A percentile compares a stretch with the other conserved stretches of the same genome.
Evolutionary conservation across 2,113 vertebrate genomes (phyloP).

Genomic region (Myxocyprinus asiaticus): DNA sequence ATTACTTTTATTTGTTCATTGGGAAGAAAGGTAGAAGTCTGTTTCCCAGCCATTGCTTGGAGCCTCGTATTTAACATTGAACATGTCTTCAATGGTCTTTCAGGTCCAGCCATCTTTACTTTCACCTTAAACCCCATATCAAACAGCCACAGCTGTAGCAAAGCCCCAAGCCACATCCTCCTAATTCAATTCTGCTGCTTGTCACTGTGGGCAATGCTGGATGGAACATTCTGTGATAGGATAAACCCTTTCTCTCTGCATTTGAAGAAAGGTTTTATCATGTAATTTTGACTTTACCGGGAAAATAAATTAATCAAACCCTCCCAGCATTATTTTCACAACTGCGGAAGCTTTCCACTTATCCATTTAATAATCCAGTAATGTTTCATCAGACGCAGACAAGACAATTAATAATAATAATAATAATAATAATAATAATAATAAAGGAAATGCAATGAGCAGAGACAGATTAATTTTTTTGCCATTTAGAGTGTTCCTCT

Average conservation of each 20-base stretch:
- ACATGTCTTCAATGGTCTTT: slow-evolving; percentile 69
- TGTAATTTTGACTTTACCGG: slow-evolving; percentile 60
- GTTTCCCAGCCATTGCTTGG: slow-evolving; percentile 32
- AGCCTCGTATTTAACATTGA: slow-evolving; percentile 67
- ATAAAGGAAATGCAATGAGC: too few species aligned
- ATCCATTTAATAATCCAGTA: slow-evolving; percentile 48
- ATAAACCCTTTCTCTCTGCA: slow-evolving; percentile 71
- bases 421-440: too few species aligned
- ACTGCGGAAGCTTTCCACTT: slow-evolving; percentile 21
- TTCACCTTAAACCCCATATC: slow-evolving; percentile 79
- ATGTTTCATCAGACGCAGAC: not conserved
- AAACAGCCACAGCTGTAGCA: slow-evolving; percentile 76
- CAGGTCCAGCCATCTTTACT: slow-evolving; percentile 73
- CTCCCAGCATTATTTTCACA: slow-evolving; percentile 37
- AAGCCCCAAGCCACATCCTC: slow-evolving; percentile 74
- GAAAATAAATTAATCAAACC: slow-evolving; percentile 60
- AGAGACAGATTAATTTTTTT: too few species aligned
- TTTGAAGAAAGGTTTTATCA: slow-evolving; percentile 68
- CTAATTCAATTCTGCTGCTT: slow-evolving; percentile 81
- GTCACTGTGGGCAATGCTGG: slow-evolving; percentile 75
- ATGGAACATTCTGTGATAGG: slow-evolving; percentile 73
- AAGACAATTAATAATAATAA: slow-evolving; percentile 4
- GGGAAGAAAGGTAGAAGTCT: slow-evolving; percentile 43
- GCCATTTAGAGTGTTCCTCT: too few species aligned
- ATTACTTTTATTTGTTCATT: not conserved